Percentiles rank a stretch among this genome's conserved stretches.
These are phyloP conservation scores for Vireo altiloquus DNA, from an alignment of 2,113 vertebrate genomes.

Conservation along the genomic window DNA sequence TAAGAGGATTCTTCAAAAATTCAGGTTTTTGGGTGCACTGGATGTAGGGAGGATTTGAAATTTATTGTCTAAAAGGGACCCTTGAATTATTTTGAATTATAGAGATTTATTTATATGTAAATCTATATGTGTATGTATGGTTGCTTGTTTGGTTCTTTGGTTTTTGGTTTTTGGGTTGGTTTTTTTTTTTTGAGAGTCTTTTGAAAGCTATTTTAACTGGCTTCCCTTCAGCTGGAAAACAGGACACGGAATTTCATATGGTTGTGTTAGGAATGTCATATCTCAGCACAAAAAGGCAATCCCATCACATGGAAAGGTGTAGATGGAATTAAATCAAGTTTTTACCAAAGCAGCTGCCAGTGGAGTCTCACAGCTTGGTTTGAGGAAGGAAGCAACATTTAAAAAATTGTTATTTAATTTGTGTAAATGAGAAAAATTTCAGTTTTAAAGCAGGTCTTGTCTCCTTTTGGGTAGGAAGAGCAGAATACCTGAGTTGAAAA, in stretches of 20 bases:
- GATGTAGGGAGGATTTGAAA: neutral
- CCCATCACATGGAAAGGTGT: neutral
- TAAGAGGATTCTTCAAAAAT: neutral
- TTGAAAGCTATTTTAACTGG: neutral
- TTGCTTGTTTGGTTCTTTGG: neutral
- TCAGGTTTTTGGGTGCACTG: neutral
- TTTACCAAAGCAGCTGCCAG: neutral
- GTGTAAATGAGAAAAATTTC: neutral
- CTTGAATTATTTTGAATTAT: neutral
- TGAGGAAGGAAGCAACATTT: neutral
- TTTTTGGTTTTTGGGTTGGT: too few relatives aligned
- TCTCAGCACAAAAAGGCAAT: neutral
- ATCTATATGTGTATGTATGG: rapidly evolving
- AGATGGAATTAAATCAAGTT: neutral
- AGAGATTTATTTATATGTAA: neutral
- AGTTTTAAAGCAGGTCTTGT: neutral
- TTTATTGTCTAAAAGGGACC: neutral
- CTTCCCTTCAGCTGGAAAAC: neutral
- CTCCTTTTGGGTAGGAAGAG: neutral
- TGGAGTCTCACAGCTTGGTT: neutral
- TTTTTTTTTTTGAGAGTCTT: neutral
- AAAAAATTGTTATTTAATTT: neutral
- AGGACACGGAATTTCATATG: neutral
- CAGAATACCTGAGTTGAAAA: neutral
- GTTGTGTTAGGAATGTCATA: neutral